Percentiles rank a stretch among this genome's conserved stretches.
Conservation (phyloP, 1,140 invertebrate genomes). For the Plectrocnemia conspersa region DNA sequence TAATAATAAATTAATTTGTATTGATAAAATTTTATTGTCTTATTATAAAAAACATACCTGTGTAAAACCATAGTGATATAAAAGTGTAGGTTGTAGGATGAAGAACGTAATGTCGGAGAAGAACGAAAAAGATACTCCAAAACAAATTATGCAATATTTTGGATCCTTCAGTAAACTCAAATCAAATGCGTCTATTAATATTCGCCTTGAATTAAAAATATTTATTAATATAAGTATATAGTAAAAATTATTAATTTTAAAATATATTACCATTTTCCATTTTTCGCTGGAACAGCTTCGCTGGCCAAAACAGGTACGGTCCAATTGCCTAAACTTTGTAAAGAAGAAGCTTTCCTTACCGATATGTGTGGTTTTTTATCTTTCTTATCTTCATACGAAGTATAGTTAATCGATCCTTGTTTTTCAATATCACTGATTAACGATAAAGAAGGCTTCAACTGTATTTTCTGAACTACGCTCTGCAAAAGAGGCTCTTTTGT, state of each 20-base stretch:
- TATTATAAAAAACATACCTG: conserved; percentile 19
- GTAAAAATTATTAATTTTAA: background rate
- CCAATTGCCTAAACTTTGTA: conserved; percentile 45
- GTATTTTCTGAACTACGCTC: background rate
- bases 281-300: conserved; percentile 34
- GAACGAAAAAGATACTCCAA: conserved; percentile 28
- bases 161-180: conserved; percentile 27
- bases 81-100: conserved; percentile 23
- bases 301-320: conserved; percentile 40
- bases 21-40: background rate
- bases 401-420: background rate
- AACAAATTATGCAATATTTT: conserved; percentile 28
- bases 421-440: background rate
- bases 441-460: conserved; percentile 22
- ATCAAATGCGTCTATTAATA: conserved; percentile 27
- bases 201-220: conserved; percentile 23
- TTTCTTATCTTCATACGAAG: no score
- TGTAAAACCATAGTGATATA: conserved; percentile 25
- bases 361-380: background rate
- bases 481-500: conserved; percentile 6
- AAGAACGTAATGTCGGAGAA: conserved; percentile 32
- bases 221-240: background rate
- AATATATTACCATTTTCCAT: conserved; percentile 27
- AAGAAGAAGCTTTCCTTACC: conserved; percentile 39
- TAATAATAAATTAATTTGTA: conserved; percentile 1